Evolutionary conservation across 2,113 vertebrate species (phyloP).

Genomic region (Poecile atricapillus): DNA sequence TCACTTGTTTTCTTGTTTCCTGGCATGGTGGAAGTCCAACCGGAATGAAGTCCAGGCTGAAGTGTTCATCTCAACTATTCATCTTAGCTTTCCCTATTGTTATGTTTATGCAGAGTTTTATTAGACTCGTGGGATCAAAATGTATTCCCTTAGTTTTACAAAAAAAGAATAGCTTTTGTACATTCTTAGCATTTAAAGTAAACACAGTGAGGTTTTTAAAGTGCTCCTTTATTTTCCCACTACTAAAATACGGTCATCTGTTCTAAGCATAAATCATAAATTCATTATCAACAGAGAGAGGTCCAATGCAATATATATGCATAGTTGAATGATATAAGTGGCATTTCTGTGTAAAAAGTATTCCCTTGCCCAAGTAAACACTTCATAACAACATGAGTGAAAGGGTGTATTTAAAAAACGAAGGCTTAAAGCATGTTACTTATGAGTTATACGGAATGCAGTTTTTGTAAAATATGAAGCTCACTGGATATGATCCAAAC

Average conservation of each 20-base stretch:
- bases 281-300: constrained; percentile 58
- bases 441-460: constrained; percentile 14
- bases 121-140: constrained; percentile 51
- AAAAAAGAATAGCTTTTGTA: constrained; percentile 42
- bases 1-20: constrained; percentile 29
- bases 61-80: constrained; percentile 21
- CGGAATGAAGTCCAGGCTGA: not conserved
- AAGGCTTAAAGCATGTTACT: constrained; percentile 26
- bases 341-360: not conserved
- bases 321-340: constrained; percentile 9
- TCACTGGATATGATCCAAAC: constrained; percentile 49
- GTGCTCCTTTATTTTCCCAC: not conserved
- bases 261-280: constrained; percentile 29
- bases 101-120: constrained; percentile 55
- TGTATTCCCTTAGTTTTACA: constrained; percentile 28
- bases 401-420: constrained; percentile 38
- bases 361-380: constrained; percentile 40
- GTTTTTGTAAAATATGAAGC: constrained; percentile 59
- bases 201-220: constrained; percentile 21
- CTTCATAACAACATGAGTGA: constrained; percentile 39
- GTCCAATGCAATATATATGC: not conserved
- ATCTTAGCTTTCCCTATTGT: constrained; percentile 38
- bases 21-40: not conserved
- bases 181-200: constrained; percentile 29
- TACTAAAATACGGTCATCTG: not conserved